A percentile compares a stretch with the other conserved stretches of the same genome.
phyloP scores from a whole-genome alignment of 2,797 vertebrate genomes.

The Pantherophis vulpinus region DNA sequence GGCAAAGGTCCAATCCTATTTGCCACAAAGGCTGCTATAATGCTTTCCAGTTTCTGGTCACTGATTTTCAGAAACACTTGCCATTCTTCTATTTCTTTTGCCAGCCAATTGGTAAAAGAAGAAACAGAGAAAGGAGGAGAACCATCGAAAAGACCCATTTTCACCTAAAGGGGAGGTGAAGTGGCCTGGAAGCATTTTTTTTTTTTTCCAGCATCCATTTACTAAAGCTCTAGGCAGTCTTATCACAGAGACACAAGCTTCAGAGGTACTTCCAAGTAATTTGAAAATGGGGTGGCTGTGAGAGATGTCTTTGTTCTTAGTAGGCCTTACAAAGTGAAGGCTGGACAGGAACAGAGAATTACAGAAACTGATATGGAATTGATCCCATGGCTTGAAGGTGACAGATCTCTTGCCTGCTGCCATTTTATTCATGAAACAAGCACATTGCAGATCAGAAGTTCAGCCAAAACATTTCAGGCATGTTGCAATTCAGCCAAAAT shows the following conservation, averaged over 20 bases:
- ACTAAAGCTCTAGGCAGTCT: neutral
- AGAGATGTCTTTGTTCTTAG: neutral
- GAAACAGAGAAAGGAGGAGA: neutral
- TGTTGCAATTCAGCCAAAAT: neutral
- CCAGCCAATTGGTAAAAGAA: neutral
- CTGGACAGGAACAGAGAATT: neutral
- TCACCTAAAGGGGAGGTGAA: neutral
- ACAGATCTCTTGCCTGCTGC: neutral
- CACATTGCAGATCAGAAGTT: neutral
- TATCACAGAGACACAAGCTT: neutral
- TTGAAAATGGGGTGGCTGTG: neutral
- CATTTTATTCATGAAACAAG: neutral
- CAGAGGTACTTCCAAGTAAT: neutral
- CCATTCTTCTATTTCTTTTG: neutral
- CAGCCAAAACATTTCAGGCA: neutral
- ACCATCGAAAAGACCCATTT: neutral
- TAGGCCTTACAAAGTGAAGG: neutral
- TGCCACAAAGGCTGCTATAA: neutral
- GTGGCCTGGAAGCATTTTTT: neutral
- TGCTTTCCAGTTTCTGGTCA: neutral
- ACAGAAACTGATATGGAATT: neutral
- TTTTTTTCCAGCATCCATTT: neutral
- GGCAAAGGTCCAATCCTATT: neutral
- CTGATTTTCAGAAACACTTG: neutral
- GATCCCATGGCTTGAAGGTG: neutral